A percentile compares a stretch with the other conserved stretches of the same genome.
phyloP scores from a whole-genome alignment of 1,140 invertebrate genomes.

The Heterodera schachtii region DNA sequence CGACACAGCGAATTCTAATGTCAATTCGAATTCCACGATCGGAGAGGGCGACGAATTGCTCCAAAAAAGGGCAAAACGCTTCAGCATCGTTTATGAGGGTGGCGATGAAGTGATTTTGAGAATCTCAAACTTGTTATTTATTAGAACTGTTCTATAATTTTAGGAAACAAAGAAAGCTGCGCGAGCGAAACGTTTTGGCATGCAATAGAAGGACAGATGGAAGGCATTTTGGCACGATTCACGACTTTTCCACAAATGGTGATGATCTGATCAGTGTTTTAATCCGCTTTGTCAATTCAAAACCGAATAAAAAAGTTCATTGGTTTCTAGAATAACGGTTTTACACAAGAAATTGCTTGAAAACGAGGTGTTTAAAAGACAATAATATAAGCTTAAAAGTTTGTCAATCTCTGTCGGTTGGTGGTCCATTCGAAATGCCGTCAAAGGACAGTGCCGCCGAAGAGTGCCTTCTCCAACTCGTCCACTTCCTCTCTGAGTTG shows the following conservation, averaged over 20 bases:
- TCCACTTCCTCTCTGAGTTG: constrained; percentile 25
- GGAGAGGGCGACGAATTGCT: constrained; percentile 27
- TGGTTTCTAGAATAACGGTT: no score
- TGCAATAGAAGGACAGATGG: neutral
- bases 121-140: neutral
- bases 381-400: no score
- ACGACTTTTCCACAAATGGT: neutral
- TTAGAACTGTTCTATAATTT: neutral
- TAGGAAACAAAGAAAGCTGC: constrained; percentile 29
- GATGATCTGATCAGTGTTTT: neutral
- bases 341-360: no score
- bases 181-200: constrained; percentile 30
- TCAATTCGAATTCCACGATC: neutral
- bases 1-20: neutral
- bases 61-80: constrained; percentile 30
- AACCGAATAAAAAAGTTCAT: no score
- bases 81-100: constrained; percentile 10
- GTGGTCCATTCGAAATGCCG: no score
- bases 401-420: no score
- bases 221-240: constrained; percentile 17
- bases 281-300: neutral
- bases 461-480: constrained; percentile 20
- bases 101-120: neutral
- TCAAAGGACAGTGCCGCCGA: constrained; percentile 24
- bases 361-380: no score